These are phyloP conservation scores for Branchinecta lynchi DNA, from an alignment of 1,140 invertebrate genomes.

Conservation along the genomic window DNA sequence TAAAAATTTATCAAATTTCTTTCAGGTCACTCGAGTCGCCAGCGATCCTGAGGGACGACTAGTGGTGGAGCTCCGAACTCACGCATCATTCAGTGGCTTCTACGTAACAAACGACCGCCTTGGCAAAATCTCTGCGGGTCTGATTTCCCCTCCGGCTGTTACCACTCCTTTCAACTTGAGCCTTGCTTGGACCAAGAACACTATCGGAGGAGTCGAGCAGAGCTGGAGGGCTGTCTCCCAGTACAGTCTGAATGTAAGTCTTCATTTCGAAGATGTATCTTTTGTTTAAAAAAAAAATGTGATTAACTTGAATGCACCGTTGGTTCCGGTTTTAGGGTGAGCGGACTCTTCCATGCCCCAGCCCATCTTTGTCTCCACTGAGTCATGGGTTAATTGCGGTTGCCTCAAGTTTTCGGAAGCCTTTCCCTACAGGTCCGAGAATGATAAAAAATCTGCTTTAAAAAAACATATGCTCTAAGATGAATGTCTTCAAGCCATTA, in stretches of 20 bases:
- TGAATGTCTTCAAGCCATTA: no score
- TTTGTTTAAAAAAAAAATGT: no score
- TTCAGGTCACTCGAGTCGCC: constrained; percentile 32
- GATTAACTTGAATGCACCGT: no score
- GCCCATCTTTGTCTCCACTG: no score
- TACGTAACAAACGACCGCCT: constrained; percentile 20
- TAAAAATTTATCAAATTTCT: not conserved
- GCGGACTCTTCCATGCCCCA: no score
- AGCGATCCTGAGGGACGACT: constrained; percentile 33
- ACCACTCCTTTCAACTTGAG: constrained; percentile 32
- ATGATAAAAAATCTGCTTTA: no score
- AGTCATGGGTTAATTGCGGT: no score
- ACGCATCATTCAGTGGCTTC: constrained; percentile 35
- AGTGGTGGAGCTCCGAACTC: constrained; percentile 34
- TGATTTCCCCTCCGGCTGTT: constrained; percentile 28
- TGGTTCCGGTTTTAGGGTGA: no score
- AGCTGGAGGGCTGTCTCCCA: constrained; percentile 35
- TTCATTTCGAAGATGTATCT: no score
- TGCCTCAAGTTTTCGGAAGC: no score
- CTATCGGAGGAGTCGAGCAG: constrained; percentile 36
- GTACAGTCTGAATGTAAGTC: constrained; percentile 27
- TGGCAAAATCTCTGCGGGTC: constrained; percentile 23
- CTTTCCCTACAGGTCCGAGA: no score
- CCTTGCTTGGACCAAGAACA: constrained; percentile 34
- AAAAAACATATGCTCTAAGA: no score